These are phyloP conservation scores for Coturnix japonica DNA, from an alignment of 2,113 vertebrate species.

Conservation along the genomic window DNA sequence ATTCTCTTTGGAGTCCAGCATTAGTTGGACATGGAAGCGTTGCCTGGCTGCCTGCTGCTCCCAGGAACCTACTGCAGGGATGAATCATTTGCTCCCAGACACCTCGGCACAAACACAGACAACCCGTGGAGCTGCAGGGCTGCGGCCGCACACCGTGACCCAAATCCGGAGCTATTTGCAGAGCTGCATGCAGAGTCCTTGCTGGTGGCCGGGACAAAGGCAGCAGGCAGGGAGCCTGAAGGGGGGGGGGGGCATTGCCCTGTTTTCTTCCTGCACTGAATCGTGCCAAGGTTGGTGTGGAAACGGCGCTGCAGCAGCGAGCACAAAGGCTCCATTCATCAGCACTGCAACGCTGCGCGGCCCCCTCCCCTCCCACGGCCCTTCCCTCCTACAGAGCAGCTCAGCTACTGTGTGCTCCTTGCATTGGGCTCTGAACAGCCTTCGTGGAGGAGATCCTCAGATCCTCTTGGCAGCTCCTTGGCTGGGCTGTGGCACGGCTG, in stretches of 20 bases:
- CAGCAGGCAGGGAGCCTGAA: neutral
- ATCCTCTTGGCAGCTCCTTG: neutral
- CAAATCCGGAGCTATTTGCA: accelerated
- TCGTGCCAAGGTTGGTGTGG: conserved; percentile 20
- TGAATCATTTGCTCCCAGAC: accelerated
- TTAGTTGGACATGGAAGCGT: accelerated
- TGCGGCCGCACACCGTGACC: accelerated
- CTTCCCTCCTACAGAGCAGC: neutral
- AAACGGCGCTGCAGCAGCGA: conserved; percentile 51
- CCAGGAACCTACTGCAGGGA: accelerated
- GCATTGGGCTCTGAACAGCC: neutral
- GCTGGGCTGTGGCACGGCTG: neutral
- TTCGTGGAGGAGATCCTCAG: neutral
- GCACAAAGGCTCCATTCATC: conserved; percentile 68
- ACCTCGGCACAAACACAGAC: neutral
- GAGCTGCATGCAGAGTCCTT: neutral
- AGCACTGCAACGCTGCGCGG: neutral
- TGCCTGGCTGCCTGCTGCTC: neutral
- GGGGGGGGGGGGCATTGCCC: neutral
- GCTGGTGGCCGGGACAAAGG: conserved; percentile 9
- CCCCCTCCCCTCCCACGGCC: conserved; percentile 23
- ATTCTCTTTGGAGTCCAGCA: neutral
- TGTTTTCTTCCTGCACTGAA: conserved; percentile 8
- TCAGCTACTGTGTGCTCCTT: neutral
- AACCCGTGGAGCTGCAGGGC: accelerated